These are phyloP conservation scores for Bovichtus variegatus DNA, from an alignment of 2,797 vertebrate genomes.

Conservation along the genomic window DNA sequence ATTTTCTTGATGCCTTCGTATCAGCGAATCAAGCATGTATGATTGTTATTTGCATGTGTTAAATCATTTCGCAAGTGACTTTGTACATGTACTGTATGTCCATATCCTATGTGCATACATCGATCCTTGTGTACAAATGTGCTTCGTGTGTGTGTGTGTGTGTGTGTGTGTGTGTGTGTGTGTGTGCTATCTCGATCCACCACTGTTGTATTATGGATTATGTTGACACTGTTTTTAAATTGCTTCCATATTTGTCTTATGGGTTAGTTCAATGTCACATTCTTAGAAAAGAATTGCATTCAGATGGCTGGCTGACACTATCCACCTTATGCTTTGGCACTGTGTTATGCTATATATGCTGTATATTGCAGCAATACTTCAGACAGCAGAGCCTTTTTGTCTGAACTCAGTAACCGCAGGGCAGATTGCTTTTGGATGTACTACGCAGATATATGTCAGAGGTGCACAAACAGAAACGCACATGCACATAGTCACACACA, in stretches of 20 bases:
- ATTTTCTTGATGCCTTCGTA: background rate
- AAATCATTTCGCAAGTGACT: background rate
- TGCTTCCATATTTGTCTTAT: constrained; percentile 54
- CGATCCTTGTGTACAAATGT: constrained; percentile 2
- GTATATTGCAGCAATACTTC: constrained; percentile 39
- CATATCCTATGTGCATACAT: background rate
- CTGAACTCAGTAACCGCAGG: constrained; percentile 41
- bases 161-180: background rate
- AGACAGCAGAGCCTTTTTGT: constrained; percentile 37
- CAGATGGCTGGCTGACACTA: constrained; percentile 43
- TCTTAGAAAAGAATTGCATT: constrained; percentile 39
- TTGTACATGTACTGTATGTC: background rate
- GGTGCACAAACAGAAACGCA: constrained; percentile 25
- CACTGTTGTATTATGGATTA: constrained; percentile 41
- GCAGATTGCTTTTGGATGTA: constrained; percentile 58
- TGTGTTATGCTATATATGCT: constrained; percentile 6
- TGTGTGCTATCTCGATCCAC: constrained; percentile 3
- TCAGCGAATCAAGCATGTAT: background rate
- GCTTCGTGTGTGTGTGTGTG: background rate
- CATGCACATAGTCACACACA: background rate
- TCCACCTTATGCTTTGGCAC: constrained; percentile 10
- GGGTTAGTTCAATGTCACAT: constrained; percentile 56
- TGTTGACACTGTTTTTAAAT: constrained; percentile 27
- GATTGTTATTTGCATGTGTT: constrained; percentile 6
- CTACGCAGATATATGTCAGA: constrained; percentile 55